A percentile compares a stretch with the other conserved stretches of the same genome.
These are phyloP conservation scores for Catocala sponsa DNA, from an alignment of 2,888 invertebrate genomes.

Conservation along the genomic window DNA sequence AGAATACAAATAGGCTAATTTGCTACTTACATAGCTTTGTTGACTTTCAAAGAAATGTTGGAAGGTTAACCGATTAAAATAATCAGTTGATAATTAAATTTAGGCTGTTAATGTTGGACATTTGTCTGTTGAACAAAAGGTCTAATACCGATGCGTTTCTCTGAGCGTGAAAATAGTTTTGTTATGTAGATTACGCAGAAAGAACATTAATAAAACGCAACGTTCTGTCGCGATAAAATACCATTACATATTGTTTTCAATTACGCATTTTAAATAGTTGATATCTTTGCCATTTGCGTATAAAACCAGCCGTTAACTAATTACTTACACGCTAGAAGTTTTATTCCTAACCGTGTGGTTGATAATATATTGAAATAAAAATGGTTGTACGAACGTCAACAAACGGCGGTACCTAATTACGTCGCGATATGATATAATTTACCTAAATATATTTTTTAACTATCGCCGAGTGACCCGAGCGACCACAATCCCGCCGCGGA, in stretches of 20 bases:
- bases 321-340: constrained; percentile 30
- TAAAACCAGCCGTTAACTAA: constrained; percentile 41
- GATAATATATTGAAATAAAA: constrained; percentile 32
- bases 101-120: constrained; percentile 66
- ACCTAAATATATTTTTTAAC: constrained; percentile 62
- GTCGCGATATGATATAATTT: constrained; percentile 66
- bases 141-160: constrained; percentile 52
- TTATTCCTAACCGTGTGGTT: constrained; percentile 17
- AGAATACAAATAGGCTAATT: constrained; percentile 47
- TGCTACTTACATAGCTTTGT: constrained; percentile 41
- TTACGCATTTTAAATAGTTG: constrained; percentile 50
- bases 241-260: constrained; percentile 56
- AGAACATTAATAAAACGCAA: constrained; percentile 50
- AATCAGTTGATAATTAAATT: constrained; percentile 74
- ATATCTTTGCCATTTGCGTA: constrained; percentile 50
- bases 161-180: constrained; percentile 60
- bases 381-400: constrained; percentile 7
- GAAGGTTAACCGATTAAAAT: constrained; percentile 52
- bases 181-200: constrained; percentile 50
- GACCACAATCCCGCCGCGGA: constrained; percentile 66
- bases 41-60: constrained; percentile 59
- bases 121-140: constrained; percentile 67
- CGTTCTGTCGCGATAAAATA: constrained; percentile 47
- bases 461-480: constrained; percentile 62
- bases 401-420: constrained; percentile 40